These are phyloP conservation scores for Andrena bicolor DNA, from an alignment of 2,888 invertebrate genomes.

Conservation along the genomic window DNA sequence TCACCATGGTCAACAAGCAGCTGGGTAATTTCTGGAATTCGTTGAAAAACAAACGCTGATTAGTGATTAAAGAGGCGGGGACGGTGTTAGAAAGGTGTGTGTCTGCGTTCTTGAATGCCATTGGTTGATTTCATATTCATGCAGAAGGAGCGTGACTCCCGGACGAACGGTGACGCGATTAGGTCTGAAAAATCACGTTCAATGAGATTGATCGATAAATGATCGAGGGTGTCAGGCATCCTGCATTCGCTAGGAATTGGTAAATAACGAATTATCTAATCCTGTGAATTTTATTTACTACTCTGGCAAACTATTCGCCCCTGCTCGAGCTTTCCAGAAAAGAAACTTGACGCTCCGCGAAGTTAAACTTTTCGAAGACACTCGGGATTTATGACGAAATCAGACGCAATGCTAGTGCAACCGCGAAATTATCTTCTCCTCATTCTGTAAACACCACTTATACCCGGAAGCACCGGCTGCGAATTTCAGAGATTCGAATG, in stretches of 20 bases:
- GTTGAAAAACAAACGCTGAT: neutral
- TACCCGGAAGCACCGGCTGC: neutral
- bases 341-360: too few species aligned
- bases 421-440: neutral
- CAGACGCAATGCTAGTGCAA: neutral
- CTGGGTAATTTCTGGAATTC: neutral
- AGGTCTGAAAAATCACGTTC: neutral
- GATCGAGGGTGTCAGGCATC: neutral
- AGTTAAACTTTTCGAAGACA: neutral
- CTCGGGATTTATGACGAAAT: neutral
- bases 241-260: neutral
- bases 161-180: neutral
- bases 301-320: neutral
- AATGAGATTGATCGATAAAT: too few species aligned
- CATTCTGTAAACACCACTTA: neutral
- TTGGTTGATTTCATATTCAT: conserved; percentile 6
- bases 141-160: neutral
- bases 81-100: conserved; percentile 32
- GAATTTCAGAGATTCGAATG: neutral
- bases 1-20: neutral
- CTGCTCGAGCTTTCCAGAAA: neutral
- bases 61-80: conserved; percentile 1
- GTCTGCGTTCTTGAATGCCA: neutral
- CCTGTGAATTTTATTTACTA: neutral
- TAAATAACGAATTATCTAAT: neutral